A percentile compares a stretch with the other conserved stretches of the same genome.
Evolutionary conservation across 2,113 vertebrate species (phyloP).

Genomic region (Neogale vison): DNA sequence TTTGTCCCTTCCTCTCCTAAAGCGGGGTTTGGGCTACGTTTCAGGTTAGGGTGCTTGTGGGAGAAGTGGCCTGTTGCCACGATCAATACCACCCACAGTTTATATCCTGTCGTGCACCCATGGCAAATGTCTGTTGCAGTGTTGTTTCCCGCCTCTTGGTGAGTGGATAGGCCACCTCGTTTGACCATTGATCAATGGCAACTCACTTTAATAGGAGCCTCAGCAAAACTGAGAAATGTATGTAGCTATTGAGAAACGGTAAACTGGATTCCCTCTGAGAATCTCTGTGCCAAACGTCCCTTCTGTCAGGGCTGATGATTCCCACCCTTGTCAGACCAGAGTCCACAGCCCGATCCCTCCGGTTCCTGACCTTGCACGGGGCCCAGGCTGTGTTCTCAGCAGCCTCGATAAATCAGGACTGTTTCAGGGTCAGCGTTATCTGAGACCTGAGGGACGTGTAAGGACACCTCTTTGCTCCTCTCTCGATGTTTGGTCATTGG

Average conservation of each 20-base stretch:
- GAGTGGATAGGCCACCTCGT: neutral
- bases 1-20: neutral
- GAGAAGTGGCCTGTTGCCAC: neutral
- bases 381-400: neutral
- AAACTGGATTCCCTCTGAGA: neutral
- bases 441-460: neutral
- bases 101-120: fast-evolving
- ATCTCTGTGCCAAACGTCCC: neutral
- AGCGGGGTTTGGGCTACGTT: neutral
- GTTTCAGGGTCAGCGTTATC: neutral
- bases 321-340: neutral
- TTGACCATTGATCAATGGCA: fast-evolving
- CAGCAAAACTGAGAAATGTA: neutral
- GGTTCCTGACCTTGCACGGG: neutral
- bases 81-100: fast-evolving
- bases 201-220: neutral
- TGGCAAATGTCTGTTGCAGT: no score
- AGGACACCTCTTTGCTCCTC: neutral
- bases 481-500: fast-evolving
- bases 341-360: neutral
- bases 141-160: neutral
- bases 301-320: neutral
- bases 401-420: neutral
- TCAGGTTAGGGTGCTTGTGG: neutral
- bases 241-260: neutral